Conservation (phyloP, 2,888 invertebrate species). For the Schizotus pectinicornis region DNA sequence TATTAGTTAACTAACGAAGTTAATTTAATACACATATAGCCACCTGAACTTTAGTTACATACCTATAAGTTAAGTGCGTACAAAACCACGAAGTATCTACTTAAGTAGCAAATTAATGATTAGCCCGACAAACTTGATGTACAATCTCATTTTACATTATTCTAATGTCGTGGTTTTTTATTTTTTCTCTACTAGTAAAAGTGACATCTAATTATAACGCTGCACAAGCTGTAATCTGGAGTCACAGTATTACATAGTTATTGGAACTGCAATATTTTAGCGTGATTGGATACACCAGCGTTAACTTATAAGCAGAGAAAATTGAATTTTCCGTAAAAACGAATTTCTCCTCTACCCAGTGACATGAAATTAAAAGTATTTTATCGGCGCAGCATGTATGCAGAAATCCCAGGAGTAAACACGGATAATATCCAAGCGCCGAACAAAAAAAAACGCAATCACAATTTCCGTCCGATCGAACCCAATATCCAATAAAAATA, state of each 20-base stretch:
- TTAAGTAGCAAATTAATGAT: too few species aligned
- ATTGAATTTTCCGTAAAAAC: conserved; percentile 1
- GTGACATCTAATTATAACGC: background rate
- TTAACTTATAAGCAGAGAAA: background rate
- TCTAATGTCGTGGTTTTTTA: too few species aligned
- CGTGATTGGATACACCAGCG: background rate
- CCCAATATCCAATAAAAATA: conserved; percentile 56
- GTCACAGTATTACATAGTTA: background rate
- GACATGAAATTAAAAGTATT: conserved; percentile 44
- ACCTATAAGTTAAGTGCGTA: too few species aligned
- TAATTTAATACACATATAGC: too few species aligned
- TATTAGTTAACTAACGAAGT: too few species aligned
- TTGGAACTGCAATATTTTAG: background rate
- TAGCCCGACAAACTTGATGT: too few species aligned
- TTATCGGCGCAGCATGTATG: conserved; percentile 44
- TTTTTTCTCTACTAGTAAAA: too few species aligned
- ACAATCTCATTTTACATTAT: too few species aligned
- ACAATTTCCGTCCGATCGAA: conserved; percentile 50
- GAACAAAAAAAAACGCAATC: conserved; percentile 41
- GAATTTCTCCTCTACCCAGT: background rate
- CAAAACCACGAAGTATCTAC: too few species aligned
- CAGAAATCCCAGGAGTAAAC: conserved; percentile 48
- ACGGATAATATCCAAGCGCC: conserved; percentile 48
- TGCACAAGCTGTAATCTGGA: background rate
- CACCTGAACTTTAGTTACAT: too few species aligned